phyloP scores from a whole-genome alignment of 2,113 vertebrate species.

The western clawed frog (Xenopus tropicalis) region UCB_Xtro_10.0 CM004451.2:18385001-18385500 shows the following conservation, averaged over 20 bases:
- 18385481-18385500: conserved; percentile 41
- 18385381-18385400: conserved; percentile 45
- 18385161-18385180: conserved; percentile 18
- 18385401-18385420: conserved; percentile 42
- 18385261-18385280: conserved; percentile 41
- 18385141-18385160: conserved; percentile 40
- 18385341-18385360: conserved; percentile 40
- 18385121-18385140: conserved; percentile 42
- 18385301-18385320: conserved; percentile 33
- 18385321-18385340: conserved; percentile 41
- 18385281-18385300: conserved; percentile 31
- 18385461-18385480: conserved; percentile 39
- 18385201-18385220: conserved; percentile 43
- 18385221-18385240: conserved; percentile 42
- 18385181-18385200: conserved; percentile 41
- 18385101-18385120: conserved; percentile 45
- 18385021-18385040: conserved; percentile 5
- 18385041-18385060: conserved; percentile 34
- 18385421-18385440: conserved; percentile 36
- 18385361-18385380: conserved; percentile 36
- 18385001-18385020: conserved; percentile 16
- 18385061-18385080: conserved; percentile 40
- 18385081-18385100: conserved; percentile 40
- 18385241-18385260: conserved; percentile 32
- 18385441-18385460: conserved; percentile 42